phyloP scores from a whole-genome alignment of 2,888 invertebrate species.

The Lycia hirtaria region DNA sequence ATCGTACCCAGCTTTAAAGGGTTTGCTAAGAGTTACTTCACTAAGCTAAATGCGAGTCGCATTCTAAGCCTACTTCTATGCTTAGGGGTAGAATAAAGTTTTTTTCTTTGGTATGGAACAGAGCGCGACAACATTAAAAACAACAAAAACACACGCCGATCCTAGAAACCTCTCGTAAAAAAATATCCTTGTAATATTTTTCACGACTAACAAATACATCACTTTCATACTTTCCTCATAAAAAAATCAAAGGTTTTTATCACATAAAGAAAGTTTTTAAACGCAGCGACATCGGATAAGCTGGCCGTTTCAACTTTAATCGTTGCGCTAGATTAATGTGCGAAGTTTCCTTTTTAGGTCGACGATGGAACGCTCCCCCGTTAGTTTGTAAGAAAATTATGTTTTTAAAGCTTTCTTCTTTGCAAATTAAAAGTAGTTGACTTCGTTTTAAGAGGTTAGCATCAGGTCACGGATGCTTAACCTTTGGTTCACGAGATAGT shows the following conservation, averaged over 20 bases:
- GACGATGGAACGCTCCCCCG: slow-evolving; percentile 11
- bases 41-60: no score
- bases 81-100: no score
- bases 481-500: neutral
- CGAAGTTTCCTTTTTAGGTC: slow-evolving; percentile 37
- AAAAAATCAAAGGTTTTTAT: slow-evolving; percentile 28
- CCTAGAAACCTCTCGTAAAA: no score
- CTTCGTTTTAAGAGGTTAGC: neutral
- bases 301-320: slow-evolving; percentile 53
- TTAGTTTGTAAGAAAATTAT: slow-evolving; percentile 25
- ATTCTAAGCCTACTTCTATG: no score
- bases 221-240: slow-evolving; percentile 19
- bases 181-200: no score
- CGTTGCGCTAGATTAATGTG: slow-evolving; percentile 55
- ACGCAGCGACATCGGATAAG: slow-evolving; percentile 49
- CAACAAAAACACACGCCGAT: no score
- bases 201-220: slow-evolving; percentile 17
- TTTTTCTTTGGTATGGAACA: no score
- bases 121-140: no score
- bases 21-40: no score
- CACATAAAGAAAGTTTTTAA: slow-evolving; percentile 41
- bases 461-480: no score
- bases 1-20: no score
- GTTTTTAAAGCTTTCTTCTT: slow-evolving; percentile 12
- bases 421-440: neutral